Evolutionary conservation across 2,888 invertebrate species (phyloP).

Genomic region (Lasiommata megera): DNA sequence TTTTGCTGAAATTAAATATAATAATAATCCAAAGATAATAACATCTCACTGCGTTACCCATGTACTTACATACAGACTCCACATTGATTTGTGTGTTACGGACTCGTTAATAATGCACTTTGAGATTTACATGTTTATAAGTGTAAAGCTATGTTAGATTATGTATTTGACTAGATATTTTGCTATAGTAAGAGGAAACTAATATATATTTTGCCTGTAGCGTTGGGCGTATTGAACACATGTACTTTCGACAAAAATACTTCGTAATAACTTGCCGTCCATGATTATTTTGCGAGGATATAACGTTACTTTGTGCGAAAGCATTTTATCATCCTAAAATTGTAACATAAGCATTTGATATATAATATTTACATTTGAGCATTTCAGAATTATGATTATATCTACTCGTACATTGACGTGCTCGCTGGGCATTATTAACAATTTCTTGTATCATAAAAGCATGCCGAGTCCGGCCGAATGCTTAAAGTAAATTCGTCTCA

Average conservation of each 20-base stretch:
- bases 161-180: constrained; percentile 11
- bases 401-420: constrained; percentile 37
- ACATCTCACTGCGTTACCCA: background rate
- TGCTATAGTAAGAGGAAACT: constrained; percentile 5
- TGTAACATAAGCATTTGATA: constrained; percentile 38
- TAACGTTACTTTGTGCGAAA: constrained; percentile 42
- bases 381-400: constrained; percentile 38
- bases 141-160: constrained; percentile 8
- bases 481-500: constrained; percentile 52
- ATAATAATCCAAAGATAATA: background rate
- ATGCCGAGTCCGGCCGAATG: constrained; percentile 42
- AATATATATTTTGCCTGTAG: constrained; percentile 15
- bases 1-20: background rate
- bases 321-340: constrained; percentile 47
- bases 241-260: no score
- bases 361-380: constrained; percentile 47
- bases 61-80: constrained; percentile 21
- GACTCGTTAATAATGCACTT: constrained; percentile 66
- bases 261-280: constrained; percentile 71
- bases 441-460: constrained; percentile 42
- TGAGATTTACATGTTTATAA: constrained; percentile 40
- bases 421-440: constrained; percentile 66
- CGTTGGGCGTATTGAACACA: constrained; percentile 7
- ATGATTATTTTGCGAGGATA: constrained; percentile 69
- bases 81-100: constrained; percentile 38